Conservation (phyloP, 35 echinoderm and acorn worm genomes). For the Lytechinus variegatus region DNA sequence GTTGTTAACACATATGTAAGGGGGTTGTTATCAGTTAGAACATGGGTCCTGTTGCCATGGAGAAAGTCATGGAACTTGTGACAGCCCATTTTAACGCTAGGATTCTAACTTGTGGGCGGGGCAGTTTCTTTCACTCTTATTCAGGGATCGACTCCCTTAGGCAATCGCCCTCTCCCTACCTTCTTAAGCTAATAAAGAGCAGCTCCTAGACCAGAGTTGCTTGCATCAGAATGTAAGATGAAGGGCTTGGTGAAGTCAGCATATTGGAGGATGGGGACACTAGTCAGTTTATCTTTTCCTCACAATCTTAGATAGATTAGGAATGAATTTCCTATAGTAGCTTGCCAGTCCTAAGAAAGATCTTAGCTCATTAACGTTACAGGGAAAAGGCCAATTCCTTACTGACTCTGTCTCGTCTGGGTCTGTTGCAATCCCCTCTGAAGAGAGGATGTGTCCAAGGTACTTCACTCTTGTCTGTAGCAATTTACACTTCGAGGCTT, state of each 20-base stretch:
- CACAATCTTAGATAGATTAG: background rate
- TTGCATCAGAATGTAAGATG: conserved; percentile 73
- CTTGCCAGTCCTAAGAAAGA: background rate
- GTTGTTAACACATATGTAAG: conserved; percentile 40
- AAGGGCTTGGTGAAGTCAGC: conserved; percentile 67
- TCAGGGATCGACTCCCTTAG: conserved; percentile 55
- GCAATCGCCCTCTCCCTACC: conserved; percentile 49
- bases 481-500: too few relatives aligned
- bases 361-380: background rate
- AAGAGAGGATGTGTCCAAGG: background rate
- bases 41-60: conserved; percentile 42
- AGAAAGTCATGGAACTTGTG: conserved; percentile 61
- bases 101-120: conserved; percentile 67
- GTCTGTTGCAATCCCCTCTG: background rate
- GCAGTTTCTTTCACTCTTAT: background rate
- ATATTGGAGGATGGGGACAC: conserved; percentile 59
- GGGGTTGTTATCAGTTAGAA: conserved; percentile 61
- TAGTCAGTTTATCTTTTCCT: conserved; percentile 43
- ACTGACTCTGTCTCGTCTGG: background rate
- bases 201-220: conserved; percentile 65
- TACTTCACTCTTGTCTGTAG: background rate
- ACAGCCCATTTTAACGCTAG: conserved; percentile 68
- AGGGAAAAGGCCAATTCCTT: background rate
- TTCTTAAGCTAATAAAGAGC: conserved; percentile 58
- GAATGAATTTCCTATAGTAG: background rate